Base-by-base conservation (phyloP, 2,888 invertebrate species). In the Dryococelus australis region DNA sequence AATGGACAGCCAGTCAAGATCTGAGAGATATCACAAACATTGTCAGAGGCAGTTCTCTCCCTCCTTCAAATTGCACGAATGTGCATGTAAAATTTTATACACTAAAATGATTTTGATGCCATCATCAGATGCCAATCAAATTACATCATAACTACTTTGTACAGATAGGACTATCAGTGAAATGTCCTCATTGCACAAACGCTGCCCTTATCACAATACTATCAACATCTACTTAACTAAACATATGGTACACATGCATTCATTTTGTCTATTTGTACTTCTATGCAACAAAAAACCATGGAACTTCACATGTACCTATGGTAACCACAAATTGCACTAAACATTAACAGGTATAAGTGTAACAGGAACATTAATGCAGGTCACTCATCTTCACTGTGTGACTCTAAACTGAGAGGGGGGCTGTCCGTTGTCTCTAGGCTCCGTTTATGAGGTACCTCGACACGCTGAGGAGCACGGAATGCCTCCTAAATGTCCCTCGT, bases 361-460 rank as follows among this genome's bases (percentile, higher is more conserved):
- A 65, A 65, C 65, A 65, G 65, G 65, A 65, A 65, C 65, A 10
- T n/a, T 10, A 65, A 47, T 13, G 20, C 24, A 16, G n/a, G 0
- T 65, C 65, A 65, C 8, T 65, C 65, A n/a, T 65, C 65, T 65
- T 65, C 65, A 65, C 65, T 65, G 2, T 65, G 83, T 20, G 83
- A 83, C 35, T 83, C 83, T 35, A 83, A 24, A 35, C 83, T 83
- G 6, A 83, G 83, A 83, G 83, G 83, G n/a, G 83, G 83, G 24
- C 83, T 83, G 83, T 28, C 43, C 35, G 16, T 27, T 20, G 65
- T 10, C 65, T 65, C 47, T 47, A 16, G 16, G 28, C 26, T 27
- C 13, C 28, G 24, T 12, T 27, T 43, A 35, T 2, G 83, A 20
- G 83, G n/a, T 20, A 13, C 35, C 43, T 3, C 13, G 8, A 27